Conservation (phyloP, 2,113 vertebrate genomes). For the Silurus glanis region DNA sequence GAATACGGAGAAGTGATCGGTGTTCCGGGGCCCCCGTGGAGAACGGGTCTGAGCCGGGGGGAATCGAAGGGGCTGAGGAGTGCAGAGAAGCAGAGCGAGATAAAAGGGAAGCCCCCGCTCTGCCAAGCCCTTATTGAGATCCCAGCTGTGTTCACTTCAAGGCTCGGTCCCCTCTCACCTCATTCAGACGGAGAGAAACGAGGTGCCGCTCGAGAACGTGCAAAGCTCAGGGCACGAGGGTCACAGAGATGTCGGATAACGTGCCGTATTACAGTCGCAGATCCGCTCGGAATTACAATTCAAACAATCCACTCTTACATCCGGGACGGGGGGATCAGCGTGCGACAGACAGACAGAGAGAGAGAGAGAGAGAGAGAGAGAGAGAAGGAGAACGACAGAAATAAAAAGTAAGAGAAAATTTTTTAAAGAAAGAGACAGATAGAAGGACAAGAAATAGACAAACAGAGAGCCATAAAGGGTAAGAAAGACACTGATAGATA, state of each 20-base stretch:
- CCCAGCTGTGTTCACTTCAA: slow-evolving; percentile 42
- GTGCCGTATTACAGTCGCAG: slow-evolving; percentile 1
- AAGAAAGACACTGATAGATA: not conserved
- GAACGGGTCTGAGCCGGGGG: not conserved
- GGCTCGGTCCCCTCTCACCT: slow-evolving; percentile 1
- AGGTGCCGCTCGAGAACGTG: not conserved
- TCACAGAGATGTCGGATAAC: slow-evolving; percentile 6
- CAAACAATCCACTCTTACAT: slow-evolving; percentile 1
- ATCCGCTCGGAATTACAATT: slow-evolving; percentile 5
- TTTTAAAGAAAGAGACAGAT: not conserved
- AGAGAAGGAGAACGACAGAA: not conserved
- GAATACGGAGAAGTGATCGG: not conserved
- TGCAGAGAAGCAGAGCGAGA: not conserved
- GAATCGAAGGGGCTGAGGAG: not conserved
- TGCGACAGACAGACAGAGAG: not conserved
- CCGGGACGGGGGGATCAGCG: not conserved
- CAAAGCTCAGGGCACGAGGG: not conserved
- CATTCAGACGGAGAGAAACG: not conserved
- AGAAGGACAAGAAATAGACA: not conserved
- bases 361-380: not conserved
- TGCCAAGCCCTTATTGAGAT: slow-evolving; percentile 23
- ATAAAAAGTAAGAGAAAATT: not conserved
- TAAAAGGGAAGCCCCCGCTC: slow-evolving; percentile 17
- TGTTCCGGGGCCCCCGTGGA: not conserved
- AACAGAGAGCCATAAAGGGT: not conserved